phyloP scores from a whole-genome alignment of 2,113 vertebrate genomes.

The Labrus mixtus region DNA sequence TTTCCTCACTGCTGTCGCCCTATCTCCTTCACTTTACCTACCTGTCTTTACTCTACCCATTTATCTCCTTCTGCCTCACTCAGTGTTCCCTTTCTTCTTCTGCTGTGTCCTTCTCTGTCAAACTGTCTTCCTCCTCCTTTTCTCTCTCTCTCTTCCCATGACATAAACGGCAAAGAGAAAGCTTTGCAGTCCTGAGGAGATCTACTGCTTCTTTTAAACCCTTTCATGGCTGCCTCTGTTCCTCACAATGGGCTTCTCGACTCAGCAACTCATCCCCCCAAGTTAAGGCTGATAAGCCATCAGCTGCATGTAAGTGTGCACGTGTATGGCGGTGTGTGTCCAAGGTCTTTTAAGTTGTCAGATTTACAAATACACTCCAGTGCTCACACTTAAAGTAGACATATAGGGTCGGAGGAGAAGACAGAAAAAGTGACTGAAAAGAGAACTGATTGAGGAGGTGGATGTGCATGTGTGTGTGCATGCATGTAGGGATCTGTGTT shows the following conservation, averaged over 20 bases:
- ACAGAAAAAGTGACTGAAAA: conserved; percentile 36
- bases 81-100: conserved; percentile 46
- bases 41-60: conserved; percentile 51
- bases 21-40: conserved; percentile 57
- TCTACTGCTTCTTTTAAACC: conserved; percentile 67
- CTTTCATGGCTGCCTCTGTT: conserved; percentile 57
- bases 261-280: conserved; percentile 38
- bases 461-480: background rate
- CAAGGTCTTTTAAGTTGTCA: conserved; percentile 31
- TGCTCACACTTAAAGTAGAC: conserved; percentile 34
- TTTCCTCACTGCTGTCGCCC: conserved; percentile 40
- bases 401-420: conserved; percentile 34
- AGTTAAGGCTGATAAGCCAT: conserved; percentile 62
- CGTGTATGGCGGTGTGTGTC: conserved; percentile 7
- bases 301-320: conserved; percentile 33
- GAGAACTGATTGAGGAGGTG: conserved; percentile 37
- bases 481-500: background rate
- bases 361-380: conserved; percentile 33
- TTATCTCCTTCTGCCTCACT: conserved; percentile 58
- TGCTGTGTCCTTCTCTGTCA: conserved; percentile 65
- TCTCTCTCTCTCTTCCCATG: conserved; percentile 53
- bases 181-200: conserved; percentile 56
- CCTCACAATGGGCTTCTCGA: conserved; percentile 61
- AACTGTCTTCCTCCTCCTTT: conserved; percentile 39
- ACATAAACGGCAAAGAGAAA: conserved; percentile 58